Conservation (phyloP, 2,113 vertebrate genomes). For the Scolopax mira region DNA sequence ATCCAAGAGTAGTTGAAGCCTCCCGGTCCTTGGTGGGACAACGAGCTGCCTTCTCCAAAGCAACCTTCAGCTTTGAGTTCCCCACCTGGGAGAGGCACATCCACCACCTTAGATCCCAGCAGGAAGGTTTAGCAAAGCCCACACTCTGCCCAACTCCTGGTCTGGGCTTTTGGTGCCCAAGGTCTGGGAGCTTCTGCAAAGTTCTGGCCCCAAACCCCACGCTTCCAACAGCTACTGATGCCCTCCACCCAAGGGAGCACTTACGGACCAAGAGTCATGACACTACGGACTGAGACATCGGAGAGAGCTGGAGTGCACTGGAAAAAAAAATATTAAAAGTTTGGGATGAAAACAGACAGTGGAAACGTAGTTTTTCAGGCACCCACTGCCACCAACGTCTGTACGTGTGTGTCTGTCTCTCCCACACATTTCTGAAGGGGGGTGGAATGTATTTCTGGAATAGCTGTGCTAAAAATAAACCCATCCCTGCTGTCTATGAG, state of each 20-base stretch:
- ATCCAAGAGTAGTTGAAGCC: not conserved
- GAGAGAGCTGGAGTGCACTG: not conserved
- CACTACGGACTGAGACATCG: accelerated
- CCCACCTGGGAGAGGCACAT: not conserved
- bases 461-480: slow-evolving; percentile 52
- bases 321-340: not conserved
- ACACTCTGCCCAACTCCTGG: not conserved
- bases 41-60: not conserved
- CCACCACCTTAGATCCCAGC: not conserved
- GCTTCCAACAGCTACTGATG: not conserved
- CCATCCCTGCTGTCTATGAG: slow-evolving; percentile 32
- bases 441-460: slow-evolving; percentile 55
- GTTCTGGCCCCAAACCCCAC: not conserved
- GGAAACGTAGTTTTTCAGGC: not conserved
- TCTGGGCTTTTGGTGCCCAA: not conserved
- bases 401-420: not conserved
- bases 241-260: not conserved
- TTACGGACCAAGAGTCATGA: not conserved
- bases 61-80: not conserved
- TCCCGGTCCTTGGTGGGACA: not conserved
- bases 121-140: not conserved
- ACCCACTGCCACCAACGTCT: not conserved
- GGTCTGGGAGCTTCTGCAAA: not conserved
- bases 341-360: not conserved
- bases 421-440: slow-evolving; percentile 26